Evolutionary conservation across 2,888 invertebrate genomes (phyloP), one percentile per base, ranked within the genome.

Genomic region (Cryptophagus acutangulus): DNA sequence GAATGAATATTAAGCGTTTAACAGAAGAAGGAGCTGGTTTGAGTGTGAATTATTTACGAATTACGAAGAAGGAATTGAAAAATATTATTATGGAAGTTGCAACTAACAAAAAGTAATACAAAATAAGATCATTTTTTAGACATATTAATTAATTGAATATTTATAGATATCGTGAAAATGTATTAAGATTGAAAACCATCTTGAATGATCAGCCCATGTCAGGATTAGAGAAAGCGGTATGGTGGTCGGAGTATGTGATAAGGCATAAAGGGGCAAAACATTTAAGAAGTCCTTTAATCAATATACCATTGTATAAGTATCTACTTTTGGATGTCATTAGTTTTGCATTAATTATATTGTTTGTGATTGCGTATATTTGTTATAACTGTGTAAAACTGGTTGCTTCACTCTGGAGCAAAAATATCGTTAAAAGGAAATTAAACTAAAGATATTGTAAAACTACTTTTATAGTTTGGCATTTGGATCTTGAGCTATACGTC

Each of bases 261-360:
- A 48, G 60, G 18, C 51, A 61, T 37, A 54, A 66, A 14, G 73
- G 73, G 1, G 72, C 74, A 0, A 60, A 60, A 3, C 70, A 72
- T 48, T 61, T 76, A 3, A 69, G 71, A 8, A 71, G 74, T 6
- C 64, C 73, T 8, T 65, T 62, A 2, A 69, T 69, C 5, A 72
- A 71, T 13, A 48, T 69, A 4, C 57, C 67, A 3, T 67, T 67
- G 48, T 49, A 63, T 20, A 62, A 69, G 51, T 73, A 72, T 49
- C 71, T 70, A 34, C 52, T 73, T 53, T 28, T 75, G 28, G 74
- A 76, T 48, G 52, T 62, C 1, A 40, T 59, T n/a, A n/a, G n/a
- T n/a, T n/a, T n/a, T n/a, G n/a, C n/a, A n/a, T n/a, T n/a, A n/a
- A n/a, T n/a, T n/a, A n/a, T n/a, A n/a, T n/a, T n/a, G n/a, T n/a